Base-by-base conservation (phyloP, 2,888 invertebrate genomes). In the Odontothrips loti region DNA sequence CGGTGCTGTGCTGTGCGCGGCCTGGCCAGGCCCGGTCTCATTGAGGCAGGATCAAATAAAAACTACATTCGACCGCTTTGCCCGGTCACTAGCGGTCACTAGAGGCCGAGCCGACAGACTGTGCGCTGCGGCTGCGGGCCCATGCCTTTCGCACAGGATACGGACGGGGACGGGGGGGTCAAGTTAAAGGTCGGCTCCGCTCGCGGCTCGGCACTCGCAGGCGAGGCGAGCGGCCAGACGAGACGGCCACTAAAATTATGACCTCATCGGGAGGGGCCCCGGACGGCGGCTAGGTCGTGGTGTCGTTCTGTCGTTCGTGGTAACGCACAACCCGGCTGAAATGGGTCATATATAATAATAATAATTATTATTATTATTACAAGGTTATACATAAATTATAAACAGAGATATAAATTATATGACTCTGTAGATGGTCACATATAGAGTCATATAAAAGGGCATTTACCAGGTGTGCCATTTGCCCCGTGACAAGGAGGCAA, bases 21-120 rank as follows among this genome's bases (percentile, higher is more conserved):
- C 51, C 58, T 20, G 58, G n/a, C 15, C 6, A 17, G 58, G 58
- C 12, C 51, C 51, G 20, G 15, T 58, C 58, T 15, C 58, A 75
- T 27, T 27, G 11, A 23, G 68, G 23, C 68, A 27, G 68, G 68
- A 75, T 12, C 58, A 58, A n/a, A 58, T 58, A 17, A 58, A 58
- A 58, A 51, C 58, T 58, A 17, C 68, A 27, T 75, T 27, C 68
- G 68, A 75, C 68, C 68, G 23, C 68, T 75, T 12, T 27, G 68
- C 23, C 68, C 68, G 68, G 68, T 75, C 68, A 75, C 68, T 75
- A 75, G 68, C 68, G 68, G 68, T 75, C 68, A 75, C 68, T 75
- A 75, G 68, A 23, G 11, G 58, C 6, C 58, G n/a, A n/a, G n/a
- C n/a, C 23, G 68, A 23, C 68, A 51, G 15, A 51, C 51, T 15